These are phyloP conservation scores for Chloroclysta siterata DNA, from an alignment of 2,888 invertebrate genomes.

Conservation along the genomic window DNA sequence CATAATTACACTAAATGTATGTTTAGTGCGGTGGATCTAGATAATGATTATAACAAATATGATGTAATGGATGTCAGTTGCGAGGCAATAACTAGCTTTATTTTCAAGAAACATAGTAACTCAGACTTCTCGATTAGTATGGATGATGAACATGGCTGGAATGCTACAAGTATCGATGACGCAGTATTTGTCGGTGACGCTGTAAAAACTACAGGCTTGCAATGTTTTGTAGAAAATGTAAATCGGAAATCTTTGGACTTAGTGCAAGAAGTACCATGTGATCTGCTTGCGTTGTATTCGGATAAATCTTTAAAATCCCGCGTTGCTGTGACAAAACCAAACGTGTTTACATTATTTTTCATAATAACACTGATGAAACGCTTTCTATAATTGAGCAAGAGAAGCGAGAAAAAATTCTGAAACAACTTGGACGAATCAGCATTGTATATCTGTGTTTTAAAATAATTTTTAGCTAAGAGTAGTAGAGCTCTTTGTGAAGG, in stretches of 20 bases:
- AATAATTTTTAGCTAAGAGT: no score
- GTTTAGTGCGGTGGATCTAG: constrained; percentile 2
- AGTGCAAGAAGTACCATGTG: constrained; percentile 4
- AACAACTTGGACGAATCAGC: neutral
- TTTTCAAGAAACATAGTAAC: neutral
- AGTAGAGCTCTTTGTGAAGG: no score
- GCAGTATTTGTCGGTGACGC: neutral
- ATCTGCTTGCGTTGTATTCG: constrained; percentile 15
- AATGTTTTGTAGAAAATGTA: constrained; percentile 10
- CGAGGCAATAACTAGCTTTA: constrained; percentile 12
- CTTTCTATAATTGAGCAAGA: neutral
- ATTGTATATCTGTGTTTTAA: no score
- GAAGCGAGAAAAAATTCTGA: neutral
- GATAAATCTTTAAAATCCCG: neutral
- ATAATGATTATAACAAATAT: neutral
- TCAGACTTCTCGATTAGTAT: neutral
- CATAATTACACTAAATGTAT: neutral
- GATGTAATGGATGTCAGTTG: constrained; percentile 5
- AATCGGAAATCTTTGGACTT: neutral
- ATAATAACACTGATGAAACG: neutral
- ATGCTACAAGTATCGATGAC: neutral
- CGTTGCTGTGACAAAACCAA: neutral
- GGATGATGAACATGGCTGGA: neutral
- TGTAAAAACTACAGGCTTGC: neutral
- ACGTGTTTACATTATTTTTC: neutral